These are phyloP conservation scores for Trichoplax adhaerens DNA, from an alignment of 37 sponge, comb jelly and placozoan species.

Conservation along the genomic window DNA sequence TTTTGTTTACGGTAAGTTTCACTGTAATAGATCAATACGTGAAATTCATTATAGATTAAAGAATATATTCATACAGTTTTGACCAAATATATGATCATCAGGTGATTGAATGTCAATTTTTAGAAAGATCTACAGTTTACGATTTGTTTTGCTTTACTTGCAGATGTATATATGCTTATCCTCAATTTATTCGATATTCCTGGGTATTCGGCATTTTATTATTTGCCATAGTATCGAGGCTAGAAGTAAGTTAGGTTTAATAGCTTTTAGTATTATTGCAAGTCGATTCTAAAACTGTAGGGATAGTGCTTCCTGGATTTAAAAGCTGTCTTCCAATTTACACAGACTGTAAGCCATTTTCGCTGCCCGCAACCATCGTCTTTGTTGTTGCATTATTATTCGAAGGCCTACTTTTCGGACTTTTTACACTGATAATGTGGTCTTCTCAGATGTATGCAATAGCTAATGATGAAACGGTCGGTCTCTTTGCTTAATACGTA, in stretches of 20 bases:
- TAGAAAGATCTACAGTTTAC: no score
- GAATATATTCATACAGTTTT: no score
- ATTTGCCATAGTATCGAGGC: slow-evolving; percentile 39
- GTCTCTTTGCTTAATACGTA: no score
- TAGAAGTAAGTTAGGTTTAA: slow-evolving; percentile 13
- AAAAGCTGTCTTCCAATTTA: background rate
- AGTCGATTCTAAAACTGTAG: no score
- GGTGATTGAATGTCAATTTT: no score
- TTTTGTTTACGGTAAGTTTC: slow-evolving; percentile 49
- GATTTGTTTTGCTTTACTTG: no score
- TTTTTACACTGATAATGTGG: slow-evolving; percentile 97
- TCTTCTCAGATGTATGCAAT: slow-evolving; percentile 85
- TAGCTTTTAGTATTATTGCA: no score
- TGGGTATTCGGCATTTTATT: slow-evolving; percentile 43
- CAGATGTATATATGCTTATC: slow-evolving; percentile 51
- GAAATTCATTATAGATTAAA: no score
- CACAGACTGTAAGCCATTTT: slow-evolving; percentile 67
- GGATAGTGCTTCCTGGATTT: no score
- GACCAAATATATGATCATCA: no score
- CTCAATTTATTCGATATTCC: slow-evolving; percentile 47
- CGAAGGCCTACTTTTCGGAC: slow-evolving; percentile 82
- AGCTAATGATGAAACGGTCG: slow-evolving; percentile 81
- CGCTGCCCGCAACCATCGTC: slow-evolving; percentile 66
- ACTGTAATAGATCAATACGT: no score
- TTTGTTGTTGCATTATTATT: slow-evolving; percentile 70